phyloP scores from a whole-genome alignment of 2,797 vertebrate genomes.

The Synanceia verrucosa region DNA sequence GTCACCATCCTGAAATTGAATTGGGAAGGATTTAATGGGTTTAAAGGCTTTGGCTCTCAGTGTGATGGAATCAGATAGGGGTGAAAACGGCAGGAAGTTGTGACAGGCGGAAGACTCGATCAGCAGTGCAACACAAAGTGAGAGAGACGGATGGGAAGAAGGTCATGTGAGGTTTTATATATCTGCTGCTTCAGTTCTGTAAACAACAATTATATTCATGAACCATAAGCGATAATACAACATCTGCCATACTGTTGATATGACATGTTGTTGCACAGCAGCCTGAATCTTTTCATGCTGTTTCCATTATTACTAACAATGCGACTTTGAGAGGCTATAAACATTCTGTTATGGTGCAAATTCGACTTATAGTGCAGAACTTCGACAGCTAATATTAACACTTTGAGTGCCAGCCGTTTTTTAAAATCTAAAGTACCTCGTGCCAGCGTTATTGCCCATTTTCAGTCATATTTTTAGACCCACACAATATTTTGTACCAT shows the following conservation, averaged over 20 bases:
- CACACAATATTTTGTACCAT: no score
- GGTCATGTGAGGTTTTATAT: constrained; percentile 35
- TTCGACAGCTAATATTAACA: background rate
- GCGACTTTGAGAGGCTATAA: background rate
- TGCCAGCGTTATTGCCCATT: no score
- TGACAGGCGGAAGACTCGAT: constrained; percentile 40
- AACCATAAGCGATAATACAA: constrained; percentile 4
- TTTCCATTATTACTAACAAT: constrained; percentile 11
- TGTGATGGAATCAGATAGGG: constrained; percentile 66
- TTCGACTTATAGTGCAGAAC: background rate
- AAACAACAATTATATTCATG: constrained; percentile 4
- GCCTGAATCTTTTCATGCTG: background rate
- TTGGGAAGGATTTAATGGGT: constrained; percentile 63
- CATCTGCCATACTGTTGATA: constrained; percentile 2
- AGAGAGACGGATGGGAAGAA: background rate
- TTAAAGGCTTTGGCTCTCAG: constrained; percentile 64
- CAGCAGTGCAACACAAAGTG: background rate
- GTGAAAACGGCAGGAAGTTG: constrained; percentile 48
- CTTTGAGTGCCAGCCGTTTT: no score
- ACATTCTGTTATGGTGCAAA: background rate
- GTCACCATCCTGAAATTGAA: constrained; percentile 67
- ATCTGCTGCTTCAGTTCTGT: constrained; percentile 16
- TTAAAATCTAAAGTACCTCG: no score
- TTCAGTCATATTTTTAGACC: no score
- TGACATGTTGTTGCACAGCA: background rate